phyloP scores from a whole-genome alignment of 2,888 invertebrate genomes.

The Xestobium rufovillosum region DNA sequence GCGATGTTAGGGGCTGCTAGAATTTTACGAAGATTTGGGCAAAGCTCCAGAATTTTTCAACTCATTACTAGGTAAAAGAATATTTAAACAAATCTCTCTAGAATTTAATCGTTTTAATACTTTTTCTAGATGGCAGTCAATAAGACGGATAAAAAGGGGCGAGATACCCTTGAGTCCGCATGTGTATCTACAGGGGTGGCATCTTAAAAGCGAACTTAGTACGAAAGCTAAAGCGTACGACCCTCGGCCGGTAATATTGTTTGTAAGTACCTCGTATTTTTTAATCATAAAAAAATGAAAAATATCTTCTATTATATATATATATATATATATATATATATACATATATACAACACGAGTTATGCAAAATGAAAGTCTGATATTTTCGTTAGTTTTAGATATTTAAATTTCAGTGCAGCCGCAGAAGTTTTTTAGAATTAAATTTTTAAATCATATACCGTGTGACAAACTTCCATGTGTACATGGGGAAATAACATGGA shows the following conservation, averaged over 20 bases:
- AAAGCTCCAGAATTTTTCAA: conserved; percentile 58
- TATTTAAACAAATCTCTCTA: conserved; percentile 10
- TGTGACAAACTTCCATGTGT: too few species aligned
- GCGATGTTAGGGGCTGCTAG: conserved; percentile 55
- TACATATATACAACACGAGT: too few species aligned
- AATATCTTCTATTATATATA: too few species aligned
- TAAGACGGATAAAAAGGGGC: conserved; percentile 43
- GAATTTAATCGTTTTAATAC: not conserved
- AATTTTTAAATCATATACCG: too few species aligned
- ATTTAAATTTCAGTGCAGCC: too few species aligned
- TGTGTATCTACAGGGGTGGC: conserved; percentile 49
- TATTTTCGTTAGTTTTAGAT: too few species aligned
- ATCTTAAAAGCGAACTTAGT: conserved; percentile 45
- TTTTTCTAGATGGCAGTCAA: conserved; percentile 42
- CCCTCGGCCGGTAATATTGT: conserved; percentile 25
- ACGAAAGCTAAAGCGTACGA: conserved; percentile 40
- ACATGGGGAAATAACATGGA: too few species aligned
- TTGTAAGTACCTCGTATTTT: conserved; percentile 28
- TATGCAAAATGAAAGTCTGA: too few species aligned
- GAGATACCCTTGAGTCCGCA: conserved; percentile 42
- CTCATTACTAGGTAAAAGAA: conserved; percentile 55
- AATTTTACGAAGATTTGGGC: conserved; percentile 54
- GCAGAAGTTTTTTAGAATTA: too few species aligned
- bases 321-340: too few species aligned
- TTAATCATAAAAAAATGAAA: too few species aligned